Evolutionary conservation across 1,140 invertebrate species (phyloP), one percentile per base, ranked within the genome.

Genomic region (Pteromalus puparum): DNA sequence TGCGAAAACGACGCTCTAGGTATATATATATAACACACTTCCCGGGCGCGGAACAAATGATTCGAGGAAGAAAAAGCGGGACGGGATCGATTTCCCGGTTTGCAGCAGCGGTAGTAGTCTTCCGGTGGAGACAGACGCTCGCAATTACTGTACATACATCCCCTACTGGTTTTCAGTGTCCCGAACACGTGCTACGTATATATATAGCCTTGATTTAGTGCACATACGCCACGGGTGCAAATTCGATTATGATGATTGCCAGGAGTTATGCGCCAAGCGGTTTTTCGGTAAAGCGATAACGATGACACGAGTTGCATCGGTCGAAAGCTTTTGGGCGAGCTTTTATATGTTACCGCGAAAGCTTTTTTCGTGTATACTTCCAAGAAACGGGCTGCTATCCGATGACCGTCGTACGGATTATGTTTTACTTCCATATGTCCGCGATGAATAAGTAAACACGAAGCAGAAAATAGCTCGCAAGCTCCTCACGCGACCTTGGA

Each of bases 221-320:
- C 18, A n/a, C 53, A 18, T 1, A 1, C 18, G 3, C 21, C 68
- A 61, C 7, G 7, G 6, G 30, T 15, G 61, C 77, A 42, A 79
- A 79, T 21, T 79, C 77, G 77, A 79, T 79, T 79, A 79, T 42
- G 42, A 79, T 68, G 61, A 79, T 79, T 68, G 53, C 61, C n/a
- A 21, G 30, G 30, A 9, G 4, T n/a, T 61, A 4, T 53, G n/a
- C 26, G 53, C 21, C 21, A 18, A 0, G 53, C 6, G 21, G 24
- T n/a, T 46, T 12, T 28, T 70, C 68, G 28, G 24, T 70, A 28
- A 70, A 28, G 68, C 28, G 68, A 70, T 70, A 30, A 30, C 68
- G 68, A 26, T 42, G 34, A 34, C 34, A 34, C 34, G 34, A 34
- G 34, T 34, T 34, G 38, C 38, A 42, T 1, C 7, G 38, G 9